Evolutionary conservation across 2,113 vertebrate genomes (phyloP).

Genomic region (Caretta caretta): DNA sequence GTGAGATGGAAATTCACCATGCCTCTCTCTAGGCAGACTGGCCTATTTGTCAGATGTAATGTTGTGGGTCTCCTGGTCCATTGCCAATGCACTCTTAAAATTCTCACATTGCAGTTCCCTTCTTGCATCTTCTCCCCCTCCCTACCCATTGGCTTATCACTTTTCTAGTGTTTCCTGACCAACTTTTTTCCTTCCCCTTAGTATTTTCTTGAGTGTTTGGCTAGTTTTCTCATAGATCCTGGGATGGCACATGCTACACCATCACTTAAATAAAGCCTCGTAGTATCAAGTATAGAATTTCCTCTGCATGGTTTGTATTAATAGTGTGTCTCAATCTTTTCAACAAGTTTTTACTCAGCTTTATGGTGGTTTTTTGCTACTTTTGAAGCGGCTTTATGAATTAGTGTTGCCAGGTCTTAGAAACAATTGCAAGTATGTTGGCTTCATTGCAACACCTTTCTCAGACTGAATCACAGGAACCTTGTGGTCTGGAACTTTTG

Average conservation of each 20-base stretch:
- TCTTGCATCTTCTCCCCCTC: neutral
- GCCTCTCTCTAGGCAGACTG: constrained; percentile 1
- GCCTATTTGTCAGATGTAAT: constrained; percentile 4
- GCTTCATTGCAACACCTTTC: constrained; percentile 23
- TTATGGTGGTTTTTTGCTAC: neutral
- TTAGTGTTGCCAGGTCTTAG: neutral
- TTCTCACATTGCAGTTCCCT: neutral
- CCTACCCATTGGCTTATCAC: constrained; percentile 32
- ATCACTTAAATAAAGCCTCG: constrained; percentile 24
- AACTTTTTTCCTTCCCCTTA: constrained; percentile 7
- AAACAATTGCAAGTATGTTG: constrained; percentile 19
- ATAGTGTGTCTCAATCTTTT: neutral
- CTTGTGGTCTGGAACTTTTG: constrained; percentile 48
- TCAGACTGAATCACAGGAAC: neutral
- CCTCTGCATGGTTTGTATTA: neutral
- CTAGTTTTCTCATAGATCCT: constrained; percentile 32
- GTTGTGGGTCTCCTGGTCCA: neutral
- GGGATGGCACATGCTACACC: neutral
- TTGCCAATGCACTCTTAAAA: neutral
- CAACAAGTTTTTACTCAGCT: neutral
- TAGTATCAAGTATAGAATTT: neutral
- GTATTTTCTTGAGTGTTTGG: constrained; percentile 60
- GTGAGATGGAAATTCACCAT: constrained; percentile 13
- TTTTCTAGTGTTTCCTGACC: constrained; percentile 35
- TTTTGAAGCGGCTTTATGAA: neutral